phyloP scores from a whole-genome alignment of 2,113 vertebrate genomes.

The Varanus komodoensis region DNA sequence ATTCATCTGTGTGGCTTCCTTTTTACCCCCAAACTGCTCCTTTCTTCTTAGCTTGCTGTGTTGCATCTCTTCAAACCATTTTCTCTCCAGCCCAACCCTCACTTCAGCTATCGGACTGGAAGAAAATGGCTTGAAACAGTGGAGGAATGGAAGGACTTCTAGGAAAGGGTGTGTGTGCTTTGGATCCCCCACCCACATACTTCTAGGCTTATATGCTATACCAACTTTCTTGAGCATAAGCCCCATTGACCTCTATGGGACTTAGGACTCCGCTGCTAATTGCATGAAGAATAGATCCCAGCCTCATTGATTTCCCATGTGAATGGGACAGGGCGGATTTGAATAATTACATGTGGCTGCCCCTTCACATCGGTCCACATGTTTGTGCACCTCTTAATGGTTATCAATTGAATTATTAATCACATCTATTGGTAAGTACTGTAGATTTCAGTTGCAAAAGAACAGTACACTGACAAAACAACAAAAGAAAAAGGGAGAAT shows the following conservation, averaged over 20 bases:
- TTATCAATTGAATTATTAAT: too few species aligned
- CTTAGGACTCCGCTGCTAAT: not conserved
- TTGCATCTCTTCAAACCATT: not conserved
- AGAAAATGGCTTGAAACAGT: not conserved
- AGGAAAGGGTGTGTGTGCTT: not conserved
- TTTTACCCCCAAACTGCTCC: not conserved
- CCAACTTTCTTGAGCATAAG: too few species aligned
- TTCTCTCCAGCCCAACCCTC: not conserved
- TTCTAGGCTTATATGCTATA: not conserved
- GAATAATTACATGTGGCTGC: too few species aligned
- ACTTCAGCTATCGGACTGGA: not conserved
- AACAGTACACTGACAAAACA: too few species aligned
- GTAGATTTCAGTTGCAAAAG: too few species aligned
- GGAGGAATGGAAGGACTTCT: not conserved
- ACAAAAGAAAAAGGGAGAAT: too few species aligned
- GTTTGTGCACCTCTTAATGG: too few species aligned
- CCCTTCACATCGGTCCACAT: too few species aligned
- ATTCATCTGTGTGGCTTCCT: not conserved
- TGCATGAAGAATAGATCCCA: not conserved
- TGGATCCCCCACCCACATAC: not conserved
- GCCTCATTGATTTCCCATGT: too few species aligned
- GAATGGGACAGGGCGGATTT: too few species aligned
- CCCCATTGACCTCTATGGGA: too few species aligned
- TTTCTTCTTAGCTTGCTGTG: not conserved
- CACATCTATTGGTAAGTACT: too few species aligned